Percentiles rank a stretch among this genome's conserved stretches.
phyloP scores from a whole-genome alignment of 1,140 invertebrate genomes.

The Schlechtendalia chinensis region DNA sequence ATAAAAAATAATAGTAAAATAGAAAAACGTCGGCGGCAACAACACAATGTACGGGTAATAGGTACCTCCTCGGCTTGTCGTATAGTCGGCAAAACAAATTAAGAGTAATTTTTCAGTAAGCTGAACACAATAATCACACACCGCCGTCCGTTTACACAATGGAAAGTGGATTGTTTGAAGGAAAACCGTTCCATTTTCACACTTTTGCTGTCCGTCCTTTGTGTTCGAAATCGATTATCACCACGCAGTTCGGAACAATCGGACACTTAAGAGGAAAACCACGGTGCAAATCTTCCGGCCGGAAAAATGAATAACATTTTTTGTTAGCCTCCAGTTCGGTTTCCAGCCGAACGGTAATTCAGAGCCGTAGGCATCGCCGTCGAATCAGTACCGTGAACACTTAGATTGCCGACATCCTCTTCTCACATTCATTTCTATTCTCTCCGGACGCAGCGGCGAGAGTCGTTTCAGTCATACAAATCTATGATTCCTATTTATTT shows the following conservation, averaged over 20 bases:
- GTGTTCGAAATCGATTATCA: slow-evolving; percentile 46
- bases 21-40: not conserved
- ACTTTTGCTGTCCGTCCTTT: slow-evolving; percentile 47
- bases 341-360: not conserved
- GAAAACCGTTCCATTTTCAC: slow-evolving; percentile 47
- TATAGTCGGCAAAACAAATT: slow-evolving; percentile 30
- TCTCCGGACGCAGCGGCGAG: not conserved
- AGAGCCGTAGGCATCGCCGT: not conserved
- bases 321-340: slow-evolving; percentile 1
- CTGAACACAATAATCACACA: slow-evolving; percentile 47
- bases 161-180: slow-evolving; percentile 40
- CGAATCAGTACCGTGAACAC: not conserved
- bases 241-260: slow-evolving; percentile 12
- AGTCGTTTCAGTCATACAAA: not conserved
- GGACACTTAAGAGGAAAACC: slow-evolving; percentile 16
- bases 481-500: not conserved
- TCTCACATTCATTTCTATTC: not conserved
- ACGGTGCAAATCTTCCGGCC: slow-evolving; percentile 18
- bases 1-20: not conserved
- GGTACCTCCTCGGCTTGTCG: not conserved
- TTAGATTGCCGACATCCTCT: slow-evolving; percentile 30
- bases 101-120: slow-evolving; percentile 45
- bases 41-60: not conserved
- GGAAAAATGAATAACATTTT: slow-evolving; percentile 43
- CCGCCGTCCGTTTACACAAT: slow-evolving; percentile 44